Conservation (phyloP, 1,140 invertebrate species). For the Episyrphus balteatus region DNA sequence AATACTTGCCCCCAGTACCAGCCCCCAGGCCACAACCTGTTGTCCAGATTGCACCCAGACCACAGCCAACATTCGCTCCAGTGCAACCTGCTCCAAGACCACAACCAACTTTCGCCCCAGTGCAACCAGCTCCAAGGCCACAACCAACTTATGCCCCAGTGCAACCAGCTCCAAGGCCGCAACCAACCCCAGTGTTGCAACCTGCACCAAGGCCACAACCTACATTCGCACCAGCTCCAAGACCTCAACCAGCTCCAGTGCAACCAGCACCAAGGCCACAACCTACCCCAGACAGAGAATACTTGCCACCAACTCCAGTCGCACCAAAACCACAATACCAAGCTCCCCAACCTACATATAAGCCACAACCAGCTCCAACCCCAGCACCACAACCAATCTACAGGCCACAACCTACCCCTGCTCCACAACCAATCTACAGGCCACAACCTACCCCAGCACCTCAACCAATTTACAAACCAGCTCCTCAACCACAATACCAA, state of each 20-base stretch:
- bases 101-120: neutral
- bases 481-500: neutral
- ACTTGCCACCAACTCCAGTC: constrained; percentile 5
- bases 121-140: constrained; percentile 4
- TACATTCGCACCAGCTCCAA: constrained; percentile 1
- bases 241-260: neutral
- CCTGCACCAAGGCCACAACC: constrained; percentile 6
- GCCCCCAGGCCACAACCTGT: constrained; percentile 4
- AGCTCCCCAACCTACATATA: no score
- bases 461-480: constrained; percentile 7
- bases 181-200: constrained; percentile 4
- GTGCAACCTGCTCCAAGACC: neutral
- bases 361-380: constrained; percentile 4
- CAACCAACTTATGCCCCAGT: constrained; percentile 1
- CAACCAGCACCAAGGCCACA: constrained; percentile 2
- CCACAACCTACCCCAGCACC: neutral
- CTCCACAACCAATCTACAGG: constrained; percentile 3
- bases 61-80: neutral
- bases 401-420: neutral
- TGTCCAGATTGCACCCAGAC: neutral
- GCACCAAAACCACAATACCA: constrained; percentile 7
- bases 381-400: neutral
- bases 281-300: constrained; percentile 3
- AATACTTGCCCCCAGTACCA: no score
- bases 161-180: constrained; percentile 3